Evolutionary conservation across 2,113 vertebrate species (phyloP).

Genomic region (Myanophis thanlyinensis): DNA sequence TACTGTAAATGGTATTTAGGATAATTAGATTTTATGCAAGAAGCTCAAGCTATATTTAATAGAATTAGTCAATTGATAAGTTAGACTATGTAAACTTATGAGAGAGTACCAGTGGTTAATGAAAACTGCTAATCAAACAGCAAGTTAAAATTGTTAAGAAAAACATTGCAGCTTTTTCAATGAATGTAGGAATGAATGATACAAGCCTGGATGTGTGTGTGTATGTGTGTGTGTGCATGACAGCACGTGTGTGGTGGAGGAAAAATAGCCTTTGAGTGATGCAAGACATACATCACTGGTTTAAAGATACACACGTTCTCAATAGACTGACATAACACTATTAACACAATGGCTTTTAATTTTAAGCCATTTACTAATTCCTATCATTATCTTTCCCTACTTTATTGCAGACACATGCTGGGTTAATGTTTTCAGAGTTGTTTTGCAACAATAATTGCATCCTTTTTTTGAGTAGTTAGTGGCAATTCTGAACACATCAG

Average conservation of each 20-base stretch:
- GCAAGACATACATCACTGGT: neutral
- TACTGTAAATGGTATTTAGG: neutral
- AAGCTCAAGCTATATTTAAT: neutral
- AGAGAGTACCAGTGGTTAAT: neutral
- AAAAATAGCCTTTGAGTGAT: neutral
- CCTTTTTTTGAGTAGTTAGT: neutral
- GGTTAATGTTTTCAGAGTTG: neutral
- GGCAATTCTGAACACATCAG: neutral
- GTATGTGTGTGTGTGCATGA: neutral
- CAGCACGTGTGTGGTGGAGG: neutral
- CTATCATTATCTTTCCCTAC: neutral
- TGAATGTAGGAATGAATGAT: neutral
- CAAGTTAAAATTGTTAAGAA: neutral
- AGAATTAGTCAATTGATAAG: neutral
- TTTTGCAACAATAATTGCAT: neutral
- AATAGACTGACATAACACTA: neutral
- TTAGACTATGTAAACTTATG: neutral
- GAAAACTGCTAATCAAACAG: neutral
- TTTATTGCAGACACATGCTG: constrained; percentile 3
- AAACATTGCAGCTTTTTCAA: neutral
- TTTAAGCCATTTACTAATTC: neutral
- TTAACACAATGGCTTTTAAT: neutral
- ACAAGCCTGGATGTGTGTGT: neutral
- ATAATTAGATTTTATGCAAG: neutral
- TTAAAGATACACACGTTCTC: neutral